Evolutionary conservation across 2,113 vertebrate genomes (phyloP), one percentile per base, ranked within the genome.

Genomic region (Hippocampus abdominalis): DNA sequence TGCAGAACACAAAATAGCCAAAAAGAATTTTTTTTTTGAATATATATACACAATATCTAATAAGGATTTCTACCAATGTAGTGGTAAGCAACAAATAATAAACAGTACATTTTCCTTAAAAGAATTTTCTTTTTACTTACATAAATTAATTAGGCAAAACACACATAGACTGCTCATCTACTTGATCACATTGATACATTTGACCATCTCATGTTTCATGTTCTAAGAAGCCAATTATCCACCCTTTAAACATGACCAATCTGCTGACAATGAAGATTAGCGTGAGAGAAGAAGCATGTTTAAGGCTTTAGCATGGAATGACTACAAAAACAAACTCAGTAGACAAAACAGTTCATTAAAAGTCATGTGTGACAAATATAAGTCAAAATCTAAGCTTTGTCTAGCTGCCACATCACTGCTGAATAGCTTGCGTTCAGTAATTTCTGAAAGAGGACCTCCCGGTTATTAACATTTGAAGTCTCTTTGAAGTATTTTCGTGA

Each of bases 61-160:
- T 97, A 95, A 94, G 94, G 94, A 98, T 95, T 96, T 95, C 95
- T 95, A 93, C 94, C 94, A 95, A 96, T 96, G 95, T 95, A 96
- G 95, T 97, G 96, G 95, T 96, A 94, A 95, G 94, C 94, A 94
- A 92, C 86, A 93, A 94, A 95, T 93, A 95, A 94, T 94, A 95
- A 94, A 96, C 95, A 95, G 94, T 96, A 95, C 90, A 93, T 89
- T 94, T 92, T 89, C 79, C 76, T 87, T 89, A 91, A 94, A 94
- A 96, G 81, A 92, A 92, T 90, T 93, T 94, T 90, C 90, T 84
- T 93, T 94, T 94, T 93, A 93, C 93, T 94, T 94, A 94, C 94
- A 94, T 90, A 95, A 95, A 94, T 94, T 89, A 90, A 90, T 91
- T 92, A 92, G 84, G 90, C 88, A 92, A 90, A 89, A 89, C 86